Evolutionary conservation across 2,888 invertebrate genomes (phyloP), one percentile per base, ranked within the genome.

Genomic region (Ichneumoninae sp.): DNA sequence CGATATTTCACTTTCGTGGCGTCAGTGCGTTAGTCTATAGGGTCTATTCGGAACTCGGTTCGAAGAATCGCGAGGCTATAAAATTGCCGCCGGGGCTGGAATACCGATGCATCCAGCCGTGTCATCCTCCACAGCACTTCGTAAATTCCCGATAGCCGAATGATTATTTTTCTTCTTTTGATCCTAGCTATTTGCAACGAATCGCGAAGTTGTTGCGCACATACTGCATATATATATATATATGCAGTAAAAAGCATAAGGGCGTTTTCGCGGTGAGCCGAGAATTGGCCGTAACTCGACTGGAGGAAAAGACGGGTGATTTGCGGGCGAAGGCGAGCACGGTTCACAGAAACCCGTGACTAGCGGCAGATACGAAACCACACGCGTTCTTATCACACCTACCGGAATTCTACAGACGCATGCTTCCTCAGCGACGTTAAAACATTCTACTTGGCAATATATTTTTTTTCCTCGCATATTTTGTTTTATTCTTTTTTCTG

Each of bases 321-420:
- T 57, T 33, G n/a, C 40, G 36, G 40, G 10, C 66, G 40, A 65
- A 19, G 22, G 22, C 66, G 66, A 10, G 60, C n/a, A 13, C 19
- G 66, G 54, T n/a, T 33, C 47, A 78, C 40, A 54, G 50, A 40
- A 19, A 40, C 19, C 22, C 54, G 65, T 10, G 65, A 47, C 70
- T 54, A 40, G 44, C 47, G 44, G 50, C 57, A 78, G 78, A 84
- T 81, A 75, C 54, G 52, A 75, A 79, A 74, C 70, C 70, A 71
- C 70, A 79, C 60, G 71, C 60, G 50, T 47, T 76, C 76, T 85
- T 85, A 85, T 82, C 84, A 60, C 75, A 62, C 76, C 82, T 69
- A 72, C 78, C 50, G 84, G 82, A 82, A 78, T 84, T 82, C 79
- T 50, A 40, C 36, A 26, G 52, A 60, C 30, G 30, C n/a, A 6